Evolutionary conservation across 2,888 invertebrate genomes (phyloP).

Genomic region (Euspilapteryx auroguttella): DNA sequence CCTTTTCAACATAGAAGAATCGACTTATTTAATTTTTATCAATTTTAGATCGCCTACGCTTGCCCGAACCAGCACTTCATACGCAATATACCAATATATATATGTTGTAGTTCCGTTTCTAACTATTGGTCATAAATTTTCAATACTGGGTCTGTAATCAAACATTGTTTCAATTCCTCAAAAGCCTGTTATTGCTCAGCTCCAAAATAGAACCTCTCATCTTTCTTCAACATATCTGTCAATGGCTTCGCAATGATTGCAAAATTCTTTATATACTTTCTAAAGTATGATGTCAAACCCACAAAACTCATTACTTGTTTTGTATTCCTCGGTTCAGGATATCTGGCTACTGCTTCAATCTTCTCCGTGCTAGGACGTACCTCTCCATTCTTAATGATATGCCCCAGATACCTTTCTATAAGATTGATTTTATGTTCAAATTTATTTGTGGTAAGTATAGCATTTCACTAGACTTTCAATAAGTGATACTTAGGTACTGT

Average conservation of each 20-base stretch:
- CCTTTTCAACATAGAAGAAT: too few relatives aligned
- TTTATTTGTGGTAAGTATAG: too few relatives aligned
- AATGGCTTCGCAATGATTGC: conserved; percentile 5
- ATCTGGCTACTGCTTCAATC: neutral
- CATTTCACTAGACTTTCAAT: too few relatives aligned
- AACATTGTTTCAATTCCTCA: conserved; percentile 1
- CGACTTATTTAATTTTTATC: too few relatives aligned
- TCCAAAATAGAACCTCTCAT: neutral
- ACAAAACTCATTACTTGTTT: conserved; percentile 2
- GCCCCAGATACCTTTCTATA: conserved; percentile 2
- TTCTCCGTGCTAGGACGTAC: conserved; percentile 1
- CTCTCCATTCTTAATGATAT: conserved; percentile 2
- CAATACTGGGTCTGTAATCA: conserved; percentile 1
- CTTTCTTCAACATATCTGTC: conserved; percentile 4
- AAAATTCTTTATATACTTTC: conserved; percentile 3
- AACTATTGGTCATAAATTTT: conserved; percentile 2
- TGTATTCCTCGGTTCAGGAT: neutral
- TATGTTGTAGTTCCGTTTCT: conserved; percentile 2
- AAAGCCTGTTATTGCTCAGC: conserved; percentile 1
- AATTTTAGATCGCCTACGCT: too few relatives aligned
- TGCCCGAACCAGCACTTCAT: too few relatives aligned
- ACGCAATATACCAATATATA: too few relatives aligned
- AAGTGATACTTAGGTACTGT: too few relatives aligned
- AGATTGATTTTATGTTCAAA: too few relatives aligned
- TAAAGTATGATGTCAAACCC: conserved; percentile 1